Evolutionary conservation across 2,113 vertebrate species (phyloP).

Genomic region (Sinocyclocheilus rhinocerous): DNA sequence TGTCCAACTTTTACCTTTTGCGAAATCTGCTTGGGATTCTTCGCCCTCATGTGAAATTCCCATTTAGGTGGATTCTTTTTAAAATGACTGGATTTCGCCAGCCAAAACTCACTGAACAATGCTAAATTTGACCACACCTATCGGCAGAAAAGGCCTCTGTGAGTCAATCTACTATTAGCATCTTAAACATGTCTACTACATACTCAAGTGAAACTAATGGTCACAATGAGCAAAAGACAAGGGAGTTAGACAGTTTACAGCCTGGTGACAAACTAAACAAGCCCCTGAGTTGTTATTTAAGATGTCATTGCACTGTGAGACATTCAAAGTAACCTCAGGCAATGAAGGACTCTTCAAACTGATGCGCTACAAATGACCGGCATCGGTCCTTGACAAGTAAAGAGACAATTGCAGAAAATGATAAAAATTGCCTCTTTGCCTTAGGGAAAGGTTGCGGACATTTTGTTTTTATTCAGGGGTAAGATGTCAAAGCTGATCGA

Average conservation of each 20-base stretch:
- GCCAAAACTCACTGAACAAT: background rate
- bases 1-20: background rate
- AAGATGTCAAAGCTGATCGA: constrained; percentile 10
- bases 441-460: background rate
- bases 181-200: background rate
- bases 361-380: background rate
- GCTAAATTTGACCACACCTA: background rate
- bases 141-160: background rate
- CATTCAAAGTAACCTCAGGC: constrained; percentile 1
- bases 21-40: background rate
- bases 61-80: background rate
- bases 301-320: background rate
- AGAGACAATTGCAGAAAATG: constrained; percentile 13
- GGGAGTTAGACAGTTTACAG: background rate
- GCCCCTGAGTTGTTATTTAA: background rate
- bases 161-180: background rate
- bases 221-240: background rate
- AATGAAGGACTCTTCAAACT: background rate
- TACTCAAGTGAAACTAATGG: background rate
- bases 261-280: background rate
- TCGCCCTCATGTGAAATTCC: background rate
- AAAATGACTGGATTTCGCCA: background rate
- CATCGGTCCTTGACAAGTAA: background rate
- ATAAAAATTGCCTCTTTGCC: background rate
- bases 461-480: constrained; percentile 2